Conservation (phyloP, 2,113 vertebrate genomes). For the Pseudolaguvia tuberculata region DNA sequence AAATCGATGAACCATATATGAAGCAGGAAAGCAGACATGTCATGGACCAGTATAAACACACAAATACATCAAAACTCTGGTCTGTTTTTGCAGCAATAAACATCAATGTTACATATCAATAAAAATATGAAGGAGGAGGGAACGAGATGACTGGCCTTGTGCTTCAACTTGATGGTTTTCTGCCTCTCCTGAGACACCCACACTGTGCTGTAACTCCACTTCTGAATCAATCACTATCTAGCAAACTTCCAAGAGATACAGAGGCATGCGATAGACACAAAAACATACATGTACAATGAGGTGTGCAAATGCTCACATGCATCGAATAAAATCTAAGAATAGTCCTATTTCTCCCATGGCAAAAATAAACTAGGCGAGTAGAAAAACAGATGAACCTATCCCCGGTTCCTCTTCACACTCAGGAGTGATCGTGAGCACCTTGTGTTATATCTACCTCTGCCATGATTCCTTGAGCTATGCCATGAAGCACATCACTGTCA, state of each 20-base stretch:
- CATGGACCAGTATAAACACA: constrained; percentile 64
- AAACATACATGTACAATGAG: not conserved
- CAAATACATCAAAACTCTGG: constrained; percentile 46
- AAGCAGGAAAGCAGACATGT: constrained; percentile 46
- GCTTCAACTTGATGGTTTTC: constrained; percentile 57
- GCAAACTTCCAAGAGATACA: constrained; percentile 48
- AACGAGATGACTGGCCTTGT: constrained; percentile 44
- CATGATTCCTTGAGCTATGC: constrained; percentile 31
- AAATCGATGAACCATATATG: constrained; percentile 49
- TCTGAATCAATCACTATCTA: constrained; percentile 65
- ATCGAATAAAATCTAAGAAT: constrained; percentile 34
- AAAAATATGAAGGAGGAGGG: constrained; percentile 50
- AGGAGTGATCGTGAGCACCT: constrained; percentile 25
- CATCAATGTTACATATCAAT: constrained; percentile 68
- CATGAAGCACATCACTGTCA: constrained; percentile 40
- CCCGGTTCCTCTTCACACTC: constrained; percentile 19
- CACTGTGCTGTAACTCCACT: constrained; percentile 62
- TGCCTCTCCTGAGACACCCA: constrained; percentile 61
- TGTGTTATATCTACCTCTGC: constrained; percentile 39
- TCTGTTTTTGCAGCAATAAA: constrained; percentile 65
- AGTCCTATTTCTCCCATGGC: constrained; percentile 6
- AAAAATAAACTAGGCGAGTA: constrained; percentile 19
- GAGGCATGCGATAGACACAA: constrained; percentile 21
- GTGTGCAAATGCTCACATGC: constrained; percentile 13
- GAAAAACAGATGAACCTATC: constrained; percentile 11